phyloP scores from a whole-genome alignment of 2,797 vertebrate genomes.

The Petrocephalus sullivani region DNA sequence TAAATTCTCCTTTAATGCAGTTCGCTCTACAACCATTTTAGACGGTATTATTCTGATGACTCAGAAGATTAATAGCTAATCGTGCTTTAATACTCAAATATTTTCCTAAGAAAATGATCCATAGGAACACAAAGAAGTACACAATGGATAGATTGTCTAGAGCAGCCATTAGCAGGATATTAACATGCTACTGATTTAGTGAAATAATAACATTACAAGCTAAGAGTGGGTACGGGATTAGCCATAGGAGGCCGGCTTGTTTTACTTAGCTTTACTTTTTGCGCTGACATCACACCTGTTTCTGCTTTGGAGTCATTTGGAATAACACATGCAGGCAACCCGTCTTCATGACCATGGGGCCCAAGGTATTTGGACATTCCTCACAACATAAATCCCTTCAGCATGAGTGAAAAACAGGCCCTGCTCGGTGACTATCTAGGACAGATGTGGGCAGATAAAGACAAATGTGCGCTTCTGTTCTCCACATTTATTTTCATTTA shows the following conservation, averaged over 20 bases:
- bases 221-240: background rate
- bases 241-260: background rate
- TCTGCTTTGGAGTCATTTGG: slow-evolving; percentile 1
- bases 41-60: background rate
- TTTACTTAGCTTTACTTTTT: background rate
- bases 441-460: background rate
- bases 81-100: background rate
- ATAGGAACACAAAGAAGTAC: background rate
- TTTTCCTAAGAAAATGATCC: background rate
- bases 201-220: background rate
- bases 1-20: background rate
- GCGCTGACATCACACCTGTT: background rate
- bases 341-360: background rate
- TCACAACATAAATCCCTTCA: background rate
- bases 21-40: background rate
- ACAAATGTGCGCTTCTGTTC: background rate
- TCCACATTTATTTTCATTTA: background rate
- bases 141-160: background rate
- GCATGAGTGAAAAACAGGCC: background rate
- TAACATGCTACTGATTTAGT: background rate
- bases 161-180: background rate
- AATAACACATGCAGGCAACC: background rate
- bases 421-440: background rate
- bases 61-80: background rate
- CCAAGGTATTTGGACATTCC: background rate